Conservation (phyloP, 2,888 invertebrate species). For the Drosophila nigritarsus region DNA sequence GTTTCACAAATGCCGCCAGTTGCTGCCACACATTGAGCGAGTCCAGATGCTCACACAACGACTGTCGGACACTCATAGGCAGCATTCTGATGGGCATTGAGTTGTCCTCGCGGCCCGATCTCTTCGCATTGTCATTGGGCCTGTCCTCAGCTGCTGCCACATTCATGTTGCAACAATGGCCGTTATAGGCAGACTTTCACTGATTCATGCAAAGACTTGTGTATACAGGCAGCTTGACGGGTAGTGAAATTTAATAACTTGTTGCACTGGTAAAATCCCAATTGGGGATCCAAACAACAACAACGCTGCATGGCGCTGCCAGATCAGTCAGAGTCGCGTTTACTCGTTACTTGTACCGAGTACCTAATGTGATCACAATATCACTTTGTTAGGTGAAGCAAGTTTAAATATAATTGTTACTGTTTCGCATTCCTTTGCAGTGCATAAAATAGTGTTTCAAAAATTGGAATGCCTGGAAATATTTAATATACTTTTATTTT, state of each 20-base stretch:
- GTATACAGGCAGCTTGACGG: background rate
- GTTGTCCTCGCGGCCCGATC: slow-evolving; percentile 32
- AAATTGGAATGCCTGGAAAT: background rate
- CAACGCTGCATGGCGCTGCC: slow-evolving; percentile 18
- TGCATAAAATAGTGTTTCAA: background rate
- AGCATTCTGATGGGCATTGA: slow-evolving; percentile 82
- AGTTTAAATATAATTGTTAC: background rate
- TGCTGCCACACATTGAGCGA: slow-evolving; percentile 92
- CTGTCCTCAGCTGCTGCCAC: slow-evolving; percentile 20
- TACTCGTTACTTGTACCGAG: slow-evolving; percentile 14
- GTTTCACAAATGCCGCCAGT: slow-evolving; percentile 89
- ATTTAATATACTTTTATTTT: background rate
- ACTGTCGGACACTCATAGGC: slow-evolving; percentile 89
- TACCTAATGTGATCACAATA: slow-evolving; percentile 1
- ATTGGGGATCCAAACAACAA: background rate
- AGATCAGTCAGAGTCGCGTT: slow-evolving; percentile 2
- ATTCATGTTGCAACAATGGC: slow-evolving; percentile 25
- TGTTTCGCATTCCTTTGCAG: too few species aligned
- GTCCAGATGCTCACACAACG: slow-evolving; percentile 92
- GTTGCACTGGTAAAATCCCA: slow-evolving; percentile 36
- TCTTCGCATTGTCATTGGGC: slow-evolving; percentile 11
- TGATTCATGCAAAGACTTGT: slow-evolving; percentile 10
- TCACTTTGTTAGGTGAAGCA: background rate
- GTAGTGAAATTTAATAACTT: slow-evolving; percentile 20
- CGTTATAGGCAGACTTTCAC: background rate